Evolutionary conservation across 2,888 invertebrate genomes (phyloP).

Genomic region (Clistopyga incitator): DNA sequence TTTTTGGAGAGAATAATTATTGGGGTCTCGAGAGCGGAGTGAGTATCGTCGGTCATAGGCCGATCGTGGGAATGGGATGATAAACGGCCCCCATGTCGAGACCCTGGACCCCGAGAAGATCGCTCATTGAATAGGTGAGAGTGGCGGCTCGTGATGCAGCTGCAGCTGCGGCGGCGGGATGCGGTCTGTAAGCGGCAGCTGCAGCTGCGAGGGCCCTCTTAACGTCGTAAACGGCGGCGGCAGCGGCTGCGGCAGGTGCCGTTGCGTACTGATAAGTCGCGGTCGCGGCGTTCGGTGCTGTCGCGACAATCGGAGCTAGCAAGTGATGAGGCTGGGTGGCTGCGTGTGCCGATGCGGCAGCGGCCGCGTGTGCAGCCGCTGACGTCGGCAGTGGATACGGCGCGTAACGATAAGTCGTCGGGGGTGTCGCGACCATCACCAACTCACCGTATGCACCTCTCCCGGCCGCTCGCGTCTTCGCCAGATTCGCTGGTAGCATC

Average conservation of each 20-base stretch:
- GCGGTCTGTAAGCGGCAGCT: slow-evolving; percentile 86
- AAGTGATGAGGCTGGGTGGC: slow-evolving; percentile 79
- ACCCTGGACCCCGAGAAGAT: slow-evolving; percentile 89
- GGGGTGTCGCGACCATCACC: slow-evolving; percentile 92
- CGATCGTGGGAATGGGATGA: slow-evolving; percentile 89
- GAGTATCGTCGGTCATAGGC: slow-evolving; percentile 88
- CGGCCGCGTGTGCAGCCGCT: slow-evolving; percentile 84
- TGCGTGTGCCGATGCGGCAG: slow-evolving; percentile 83
- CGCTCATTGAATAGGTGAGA: slow-evolving; percentile 89
- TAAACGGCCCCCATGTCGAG: slow-evolving; percentile 90
- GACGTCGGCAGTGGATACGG: slow-evolving; percentile 83
- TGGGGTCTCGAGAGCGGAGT: slow-evolving; percentile 82
- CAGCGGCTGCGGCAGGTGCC: slow-evolving; percentile 85
- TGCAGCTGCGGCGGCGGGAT: slow-evolving; percentile 84
- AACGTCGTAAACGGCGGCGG: slow-evolving; percentile 84
- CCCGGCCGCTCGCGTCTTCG: slow-evolving; percentile 97
- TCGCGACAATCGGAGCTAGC: slow-evolving; percentile 81
- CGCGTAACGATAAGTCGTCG: slow-evolving; percentile 86
- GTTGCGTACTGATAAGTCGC: slow-evolving; percentile 80
- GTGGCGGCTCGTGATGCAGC: slow-evolving; percentile 85
- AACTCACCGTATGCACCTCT: slow-evolving; percentile 99
- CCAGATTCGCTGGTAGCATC: slow-evolving; percentile 98
- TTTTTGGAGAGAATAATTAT: slow-evolving; percentile 62
- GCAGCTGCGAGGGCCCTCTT: slow-evolving; percentile 87
- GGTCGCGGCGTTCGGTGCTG: slow-evolving; percentile 77